phyloP scores from a whole-genome alignment of 2,888 invertebrate genomes.

The Macaria notata region DNA sequence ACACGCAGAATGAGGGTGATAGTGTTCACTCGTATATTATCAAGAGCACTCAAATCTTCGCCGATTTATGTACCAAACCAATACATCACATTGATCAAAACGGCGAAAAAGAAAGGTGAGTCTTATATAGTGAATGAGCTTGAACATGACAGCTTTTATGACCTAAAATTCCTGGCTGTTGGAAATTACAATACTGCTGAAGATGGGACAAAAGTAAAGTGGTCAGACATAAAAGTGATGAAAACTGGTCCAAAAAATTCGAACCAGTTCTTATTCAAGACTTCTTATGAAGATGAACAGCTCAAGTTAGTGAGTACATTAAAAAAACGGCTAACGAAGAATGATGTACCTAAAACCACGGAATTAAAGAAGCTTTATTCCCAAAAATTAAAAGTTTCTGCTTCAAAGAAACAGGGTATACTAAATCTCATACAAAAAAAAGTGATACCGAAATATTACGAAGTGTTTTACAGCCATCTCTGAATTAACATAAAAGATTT shows the following conservation, averaged over 20 bases:
- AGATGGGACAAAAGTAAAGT: conserved; percentile 7
- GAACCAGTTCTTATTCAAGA: conserved; percentile 12
- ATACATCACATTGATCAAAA: conserved; percentile 35
- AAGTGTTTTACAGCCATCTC: not conserved
- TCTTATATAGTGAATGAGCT: conserved; percentile 9
- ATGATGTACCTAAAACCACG: not conserved
- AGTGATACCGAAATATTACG: not conserved
- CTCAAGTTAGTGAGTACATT: not conserved
- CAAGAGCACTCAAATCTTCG: no score
- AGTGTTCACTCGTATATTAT: no score
- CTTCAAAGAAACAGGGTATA: not conserved
- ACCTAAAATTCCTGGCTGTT: conserved; percentile 17
- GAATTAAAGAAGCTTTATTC: not conserved
- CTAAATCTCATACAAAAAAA: not conserved
- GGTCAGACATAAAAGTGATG: conserved; percentile 10
- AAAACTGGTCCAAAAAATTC: conserved; percentile 7
- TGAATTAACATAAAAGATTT: not conserved
- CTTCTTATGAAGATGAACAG: conserved; percentile 8
- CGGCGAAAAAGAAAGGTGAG: no score
- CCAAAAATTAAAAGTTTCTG: not conserved
- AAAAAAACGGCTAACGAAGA: not conserved
- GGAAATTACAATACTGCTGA: conserved; percentile 2
- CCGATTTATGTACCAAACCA: conserved; percentile 33
- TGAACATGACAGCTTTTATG: conserved; percentile 17
- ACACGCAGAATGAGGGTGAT: conserved; percentile 34